Evolutionary conservation across 1,140 invertebrate genomes (phyloP).

Genomic region (Sarcophaga bullata): DNA sequence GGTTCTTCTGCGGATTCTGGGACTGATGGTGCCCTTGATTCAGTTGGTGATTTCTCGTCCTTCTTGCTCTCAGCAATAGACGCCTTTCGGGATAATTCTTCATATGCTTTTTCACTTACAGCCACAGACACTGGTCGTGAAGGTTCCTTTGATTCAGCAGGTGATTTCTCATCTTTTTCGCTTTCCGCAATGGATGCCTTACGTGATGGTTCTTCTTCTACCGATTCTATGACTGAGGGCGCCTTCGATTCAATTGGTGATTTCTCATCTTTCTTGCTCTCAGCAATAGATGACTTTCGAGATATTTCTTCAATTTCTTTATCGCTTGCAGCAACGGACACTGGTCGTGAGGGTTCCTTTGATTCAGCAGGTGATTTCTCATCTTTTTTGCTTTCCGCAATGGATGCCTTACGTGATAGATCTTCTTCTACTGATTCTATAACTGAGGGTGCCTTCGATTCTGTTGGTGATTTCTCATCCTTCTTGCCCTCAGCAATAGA

Average conservation of each 20-base stretch:
- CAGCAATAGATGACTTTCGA: conserved; percentile 46
- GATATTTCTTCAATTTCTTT: conserved; percentile 47
- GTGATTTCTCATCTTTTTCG: conserved; percentile 48
- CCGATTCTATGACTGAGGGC: neutral
- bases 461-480: conserved; percentile 28
- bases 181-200: conserved; percentile 28
- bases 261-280: conserved; percentile 42
- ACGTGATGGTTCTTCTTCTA: neutral
- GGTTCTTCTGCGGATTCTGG: neutral
- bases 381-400: conserved; percentile 42
- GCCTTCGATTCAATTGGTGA: conserved; percentile 22
- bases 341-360: conserved; percentile 45
- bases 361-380: conserved; percentile 49
- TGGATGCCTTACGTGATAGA: neutral
- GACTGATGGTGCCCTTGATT: neutral
- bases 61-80: conserved; percentile 45
- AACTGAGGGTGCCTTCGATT: neutral
- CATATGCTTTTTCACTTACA: conserved; percentile 43
- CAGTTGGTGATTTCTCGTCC: conserved; percentile 31
- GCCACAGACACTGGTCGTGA: conserved; percentile 44
- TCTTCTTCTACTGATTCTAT: neutral
- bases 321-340: conserved; percentile 41
- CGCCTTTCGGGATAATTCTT: conserved; percentile 47
- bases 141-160: conserved; percentile 45
- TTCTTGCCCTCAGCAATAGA: conserved; percentile 45